These are phyloP conservation scores for Etheostoma nigrum DNA, from an alignment of 2,797 vertebrate species.

Conservation along the genomic window DNA sequence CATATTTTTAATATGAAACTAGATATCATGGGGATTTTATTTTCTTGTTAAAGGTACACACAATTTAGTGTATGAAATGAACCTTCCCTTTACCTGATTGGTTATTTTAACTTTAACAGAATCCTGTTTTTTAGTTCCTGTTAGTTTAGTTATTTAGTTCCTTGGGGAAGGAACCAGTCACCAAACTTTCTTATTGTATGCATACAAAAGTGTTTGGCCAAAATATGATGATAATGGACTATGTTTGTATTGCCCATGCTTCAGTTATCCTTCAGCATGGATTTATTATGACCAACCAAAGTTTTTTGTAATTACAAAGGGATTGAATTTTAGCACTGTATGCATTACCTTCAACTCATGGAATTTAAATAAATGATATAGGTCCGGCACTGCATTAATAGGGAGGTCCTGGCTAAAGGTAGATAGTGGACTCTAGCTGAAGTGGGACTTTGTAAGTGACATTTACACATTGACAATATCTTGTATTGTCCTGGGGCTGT, in stretches of 20 bases:
- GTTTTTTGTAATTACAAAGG: not conserved
- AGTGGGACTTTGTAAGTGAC: slow-evolving; percentile 31
- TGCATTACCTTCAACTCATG: not conserved
- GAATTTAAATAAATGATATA: slow-evolving; percentile 7
- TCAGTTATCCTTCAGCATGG: not conserved
- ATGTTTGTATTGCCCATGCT: not conserved
- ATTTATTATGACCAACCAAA: not conserved
- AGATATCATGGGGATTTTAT: not conserved
- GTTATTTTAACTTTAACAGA: not conserved
- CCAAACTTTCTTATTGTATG: not conserved
- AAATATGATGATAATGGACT: not conserved
- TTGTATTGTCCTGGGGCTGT: not conserved
- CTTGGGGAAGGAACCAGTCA: not conserved
- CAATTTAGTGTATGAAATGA: not conserved
- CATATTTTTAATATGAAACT: not conserved
- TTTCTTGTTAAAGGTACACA: not conserved
- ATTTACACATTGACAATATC: slow-evolving; percentile 30
- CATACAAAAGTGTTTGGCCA: not conserved
- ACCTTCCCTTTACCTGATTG: not conserved
- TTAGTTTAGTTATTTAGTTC: too few relatives aligned
- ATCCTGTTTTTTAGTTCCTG: too few relatives aligned
- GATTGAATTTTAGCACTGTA: not conserved
- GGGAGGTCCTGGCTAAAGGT: not conserved
- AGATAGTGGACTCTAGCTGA: slow-evolving; percentile 5
- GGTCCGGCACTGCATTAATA: not conserved